Evolutionary conservation across 2,113 vertebrate species (phyloP).

Genomic region (Balaenoptera acutorostrata): DNA sequence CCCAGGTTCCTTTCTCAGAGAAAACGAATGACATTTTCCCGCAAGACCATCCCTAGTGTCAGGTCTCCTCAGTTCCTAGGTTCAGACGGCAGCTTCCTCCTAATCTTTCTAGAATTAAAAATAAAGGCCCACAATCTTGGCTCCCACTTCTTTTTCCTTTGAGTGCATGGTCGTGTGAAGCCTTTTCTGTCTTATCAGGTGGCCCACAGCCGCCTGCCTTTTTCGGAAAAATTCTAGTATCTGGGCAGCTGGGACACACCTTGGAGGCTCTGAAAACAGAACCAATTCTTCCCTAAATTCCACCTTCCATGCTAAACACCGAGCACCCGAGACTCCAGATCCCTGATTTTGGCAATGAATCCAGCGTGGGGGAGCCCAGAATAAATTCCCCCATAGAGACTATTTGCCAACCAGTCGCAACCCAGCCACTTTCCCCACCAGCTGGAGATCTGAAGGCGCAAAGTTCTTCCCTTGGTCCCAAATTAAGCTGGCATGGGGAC

Average conservation of each 20-base stretch:
- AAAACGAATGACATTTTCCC: background rate
- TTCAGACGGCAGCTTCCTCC: background rate
- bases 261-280: background rate
- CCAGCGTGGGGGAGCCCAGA: background rate
- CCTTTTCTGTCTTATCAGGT: background rate
- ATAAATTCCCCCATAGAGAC: background rate
- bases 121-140: background rate
- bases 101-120: constrained; percentile 22
- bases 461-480: background rate
- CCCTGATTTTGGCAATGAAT: background rate
- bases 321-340: background rate
- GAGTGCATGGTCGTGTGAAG: background rate
- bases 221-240: background rate
- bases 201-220: background rate
- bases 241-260: background rate
- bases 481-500: background rate
- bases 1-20: background rate
- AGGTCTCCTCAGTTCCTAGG: background rate
- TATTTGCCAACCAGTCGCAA: background rate
- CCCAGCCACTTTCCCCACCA: background rate
- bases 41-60: background rate
- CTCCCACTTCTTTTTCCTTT: background rate
- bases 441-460: background rate
- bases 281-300: background rate
- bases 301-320: background rate